Base-by-base conservation (phyloP, 1,140 invertebrate species). In the Pseudomyrmex gracilis region DNA sequence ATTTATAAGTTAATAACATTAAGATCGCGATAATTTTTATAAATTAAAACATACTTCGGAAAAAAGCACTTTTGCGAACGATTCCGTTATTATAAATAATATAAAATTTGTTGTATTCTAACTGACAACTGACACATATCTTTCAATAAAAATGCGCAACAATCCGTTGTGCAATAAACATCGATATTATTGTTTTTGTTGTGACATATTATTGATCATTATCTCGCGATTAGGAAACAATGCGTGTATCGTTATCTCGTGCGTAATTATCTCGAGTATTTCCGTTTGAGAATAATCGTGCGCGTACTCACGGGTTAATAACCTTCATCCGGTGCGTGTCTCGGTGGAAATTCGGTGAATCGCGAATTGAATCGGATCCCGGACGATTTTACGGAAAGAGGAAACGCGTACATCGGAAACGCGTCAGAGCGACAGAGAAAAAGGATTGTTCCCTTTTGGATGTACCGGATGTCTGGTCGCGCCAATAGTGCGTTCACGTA, bases 231-330 rank as follows among this genome's bases (percentile, higher is more conserved):
- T 71, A 58, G 53, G 15, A 58, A 71, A 57, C 53, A 58, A 71
- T 71, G 53, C 64, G 51, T 8, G 45, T 7, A 34, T 7, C 34
- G 34, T 34, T 34, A 34, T 34, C 34, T 34, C 34, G 34, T 53
- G 13, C 63, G 55, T 20, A 80, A 55, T 58, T 80, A 71, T 80
- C 76, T 71, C 76, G 43, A 15, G 43, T 58, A 80, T 57, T 80
- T 80, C 76, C 76, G 76, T 15, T 80, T 13, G 66, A 78, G 45
- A 57, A 78, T 78, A 47, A 80, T 80, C 66, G 51, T 53, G 58
- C 64, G 76, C 76, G 58, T 53, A 70, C 76, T 78, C 63, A 17
- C 43, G 53, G 66, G 43, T 71, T 80, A 80, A 80, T 80, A 80
- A 71, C 53, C 43, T 58, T 47, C 76, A 58, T 80, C 76, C 76